Base-by-base conservation (phyloP, 2,113 vertebrate genomes). In the Actenoides hombroni region DNA sequence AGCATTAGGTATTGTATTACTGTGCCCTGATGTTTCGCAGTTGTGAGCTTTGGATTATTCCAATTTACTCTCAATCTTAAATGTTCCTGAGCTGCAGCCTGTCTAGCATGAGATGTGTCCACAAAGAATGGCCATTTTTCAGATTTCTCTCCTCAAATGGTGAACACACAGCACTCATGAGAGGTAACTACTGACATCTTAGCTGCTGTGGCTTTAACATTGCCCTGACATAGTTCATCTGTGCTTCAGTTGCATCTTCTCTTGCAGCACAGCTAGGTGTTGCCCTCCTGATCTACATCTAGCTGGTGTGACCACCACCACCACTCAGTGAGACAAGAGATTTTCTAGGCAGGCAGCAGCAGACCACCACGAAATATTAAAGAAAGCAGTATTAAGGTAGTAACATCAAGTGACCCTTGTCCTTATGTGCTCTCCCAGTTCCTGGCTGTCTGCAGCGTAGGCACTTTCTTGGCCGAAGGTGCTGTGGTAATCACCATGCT, bases 401-500 rank as follows among this genome's bases (percentile, higher is more conserved):
- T 28, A 44, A 18, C 11, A 65, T 56, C 6, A 6, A 81, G 40
- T 7, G 5, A 10, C 71, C 33, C 16, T 51, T 83, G 57, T 68
- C 57, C 37, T 63, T 29, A 8, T 2, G 0, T 20, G 9, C 21
- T 78, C 11, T 92, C 20, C 9, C 0, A 5, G 46, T 14, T 46
- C 21, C 65, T 39, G 44, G 16, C 61, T 37, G 25, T 42, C 87
- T 39, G 33, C 40, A 10, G 15, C 0, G 1, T 11, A 19, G 53
- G 35, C 3, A 2, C 15, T 67, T 70, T 44, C 40, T 39, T 1
- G 0, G 40, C 40, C 2, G 0, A 29, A 33, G 8, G 42, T 37
- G 18, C 59, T 40, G 31, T 33, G 25, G 16, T n/a, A 40, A 74
- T 65, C 13, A 3, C 3, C 26, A 68, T 54, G n/a, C 61, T 61